Conservation (phyloP, 1,140 invertebrate species). For the Bombus waltoni region DNA sequence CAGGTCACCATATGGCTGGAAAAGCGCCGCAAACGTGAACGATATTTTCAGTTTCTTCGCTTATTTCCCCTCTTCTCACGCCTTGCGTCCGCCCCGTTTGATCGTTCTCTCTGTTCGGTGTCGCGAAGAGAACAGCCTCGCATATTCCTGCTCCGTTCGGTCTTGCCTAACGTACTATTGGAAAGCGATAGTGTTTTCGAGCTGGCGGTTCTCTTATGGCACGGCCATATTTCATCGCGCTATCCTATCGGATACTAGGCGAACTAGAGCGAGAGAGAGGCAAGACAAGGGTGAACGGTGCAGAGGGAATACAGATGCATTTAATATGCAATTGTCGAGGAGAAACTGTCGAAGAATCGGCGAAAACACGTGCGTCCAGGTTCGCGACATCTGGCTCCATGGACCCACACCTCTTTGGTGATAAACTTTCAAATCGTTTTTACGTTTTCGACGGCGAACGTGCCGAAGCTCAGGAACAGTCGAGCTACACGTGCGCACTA, state of each 20-base stretch:
- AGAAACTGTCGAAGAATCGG: constrained; percentile 29
- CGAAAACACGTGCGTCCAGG: constrained; percentile 33
- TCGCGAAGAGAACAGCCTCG: constrained; percentile 19
- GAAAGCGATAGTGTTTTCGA: constrained; percentile 74
- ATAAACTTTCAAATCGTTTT: constrained; percentile 52
- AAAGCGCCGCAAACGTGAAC: constrained; percentile 69
- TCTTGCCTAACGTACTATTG: constrained; percentile 31
- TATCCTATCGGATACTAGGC: constrained; percentile 4
- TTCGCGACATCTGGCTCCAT: constrained; percentile 39
- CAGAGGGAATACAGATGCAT: constrained; percentile 53
- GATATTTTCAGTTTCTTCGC: constrained; percentile 71
- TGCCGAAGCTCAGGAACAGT: neutral
- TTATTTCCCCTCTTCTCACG: no score
- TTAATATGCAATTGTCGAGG: constrained; percentile 65
- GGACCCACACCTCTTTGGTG: neutral
- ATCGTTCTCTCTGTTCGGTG: neutral
- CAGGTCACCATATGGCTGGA: constrained; percentile 71
- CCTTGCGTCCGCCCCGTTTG: no score
- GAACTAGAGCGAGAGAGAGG: neutral
- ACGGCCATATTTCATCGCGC: constrained; percentile 67
- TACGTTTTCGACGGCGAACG: constrained; percentile 26
- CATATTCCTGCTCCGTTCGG: constrained; percentile 37
- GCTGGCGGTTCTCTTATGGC: constrained; percentile 70
- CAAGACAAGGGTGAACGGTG: neutral
- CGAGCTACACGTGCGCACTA: neutral